Percentiles rank a stretch among this genome's conserved stretches.
These are phyloP conservation scores for Scotopteryx bipunctaria DNA, from an alignment of 2,888 invertebrate species.

Conservation along the genomic window DNA sequence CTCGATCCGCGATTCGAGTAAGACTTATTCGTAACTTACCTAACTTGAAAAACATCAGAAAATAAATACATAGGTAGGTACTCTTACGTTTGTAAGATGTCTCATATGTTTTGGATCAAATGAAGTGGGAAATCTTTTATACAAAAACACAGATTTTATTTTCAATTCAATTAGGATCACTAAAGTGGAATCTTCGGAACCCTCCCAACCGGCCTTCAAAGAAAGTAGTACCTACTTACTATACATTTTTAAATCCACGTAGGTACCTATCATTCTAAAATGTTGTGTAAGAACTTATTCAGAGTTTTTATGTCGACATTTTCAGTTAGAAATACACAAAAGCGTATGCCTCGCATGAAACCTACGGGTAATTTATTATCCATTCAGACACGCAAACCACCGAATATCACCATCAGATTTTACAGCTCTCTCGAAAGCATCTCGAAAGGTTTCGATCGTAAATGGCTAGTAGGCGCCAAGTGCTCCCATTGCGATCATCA, in stretches of 20 bases:
- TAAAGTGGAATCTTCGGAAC: not conserved
- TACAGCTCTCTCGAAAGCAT: conserved; percentile 19
- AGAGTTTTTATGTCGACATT: not conserved
- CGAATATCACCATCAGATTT: conserved; percentile 25
- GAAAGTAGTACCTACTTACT: too few species aligned
- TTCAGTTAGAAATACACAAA: not conserved
- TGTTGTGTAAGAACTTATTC: not conserved
- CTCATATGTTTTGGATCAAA: too few species aligned
- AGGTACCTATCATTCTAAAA: not conserved
- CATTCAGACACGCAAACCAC: conserved; percentile 14
- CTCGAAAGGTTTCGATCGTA: conserved; percentile 24
- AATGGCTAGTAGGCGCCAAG: conserved; percentile 31
- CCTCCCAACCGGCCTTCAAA: not conserved
- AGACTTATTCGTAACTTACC: too few species aligned
- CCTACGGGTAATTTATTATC: conserved; percentile 13
- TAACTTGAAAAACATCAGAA: too few species aligned
- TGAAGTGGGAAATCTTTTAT: too few species aligned
- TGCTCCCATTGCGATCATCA: conserved; percentile 36
- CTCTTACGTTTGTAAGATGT: too few species aligned
- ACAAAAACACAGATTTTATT: too few species aligned
- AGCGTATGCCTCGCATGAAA: conserved; percentile 1
- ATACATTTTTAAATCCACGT: not conserved
- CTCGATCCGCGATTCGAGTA: too few species aligned
- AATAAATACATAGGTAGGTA: too few species aligned
- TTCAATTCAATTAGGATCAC: too few species aligned